phyloP scores from a whole-genome alignment of 2,113 vertebrate genomes.

The Apaloderma vittatum region DNA sequence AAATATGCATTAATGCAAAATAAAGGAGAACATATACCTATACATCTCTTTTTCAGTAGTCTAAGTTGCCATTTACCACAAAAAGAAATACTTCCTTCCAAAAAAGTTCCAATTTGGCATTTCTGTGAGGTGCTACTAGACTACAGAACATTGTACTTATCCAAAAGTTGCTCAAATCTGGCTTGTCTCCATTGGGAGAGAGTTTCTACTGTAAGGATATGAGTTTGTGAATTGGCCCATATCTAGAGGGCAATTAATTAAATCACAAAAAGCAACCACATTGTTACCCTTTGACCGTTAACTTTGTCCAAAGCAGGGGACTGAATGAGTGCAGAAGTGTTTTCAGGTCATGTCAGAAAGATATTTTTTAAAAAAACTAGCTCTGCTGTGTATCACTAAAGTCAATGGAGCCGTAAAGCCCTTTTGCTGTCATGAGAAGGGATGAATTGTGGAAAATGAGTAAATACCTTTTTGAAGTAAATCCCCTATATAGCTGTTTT shows the following conservation, averaged over 20 bases:
- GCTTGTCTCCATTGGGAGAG: background rate
- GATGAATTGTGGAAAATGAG: background rate
- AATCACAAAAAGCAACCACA: background rate
- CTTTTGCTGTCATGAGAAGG: background rate
- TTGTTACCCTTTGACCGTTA: background rate
- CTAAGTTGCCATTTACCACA: background rate
- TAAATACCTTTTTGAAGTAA: background rate
- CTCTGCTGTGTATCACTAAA: background rate
- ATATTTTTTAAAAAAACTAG: background rate
- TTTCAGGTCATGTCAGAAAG: background rate
- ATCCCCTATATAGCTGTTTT: background rate
- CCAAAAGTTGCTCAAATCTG: background rate
- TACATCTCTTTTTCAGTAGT: background rate
- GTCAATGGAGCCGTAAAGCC: background rate
- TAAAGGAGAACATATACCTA: background rate
- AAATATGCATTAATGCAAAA: background rate
- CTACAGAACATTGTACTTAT: background rate
- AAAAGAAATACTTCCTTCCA: background rate
- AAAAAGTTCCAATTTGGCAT: background rate
- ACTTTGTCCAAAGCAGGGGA: background rate
- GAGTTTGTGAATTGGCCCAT: background rate
- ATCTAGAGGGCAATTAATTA: background rate
- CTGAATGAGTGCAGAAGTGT: background rate
- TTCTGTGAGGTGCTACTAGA: background rate
- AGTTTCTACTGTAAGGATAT: background rate